Conservation (phyloP, 1,140 invertebrate species). For the Pogonomyrmex barbatus region DNA sequence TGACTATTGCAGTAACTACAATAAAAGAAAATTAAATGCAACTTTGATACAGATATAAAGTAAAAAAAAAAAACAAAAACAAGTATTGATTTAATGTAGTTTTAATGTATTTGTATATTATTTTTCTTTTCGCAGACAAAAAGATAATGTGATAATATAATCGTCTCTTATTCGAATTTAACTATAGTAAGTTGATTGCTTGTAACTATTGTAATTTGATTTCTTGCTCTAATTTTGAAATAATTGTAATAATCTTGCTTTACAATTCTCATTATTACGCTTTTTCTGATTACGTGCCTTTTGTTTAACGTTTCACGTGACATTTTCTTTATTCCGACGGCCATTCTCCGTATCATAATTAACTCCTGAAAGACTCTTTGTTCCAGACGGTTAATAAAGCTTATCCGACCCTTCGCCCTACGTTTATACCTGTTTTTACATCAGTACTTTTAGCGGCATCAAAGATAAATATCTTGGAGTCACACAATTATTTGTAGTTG, state of each 20-base stretch:
- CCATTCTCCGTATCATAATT: conserved; percentile 38
- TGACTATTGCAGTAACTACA: background rate
- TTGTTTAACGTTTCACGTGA: background rate
- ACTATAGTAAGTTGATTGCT: background rate
- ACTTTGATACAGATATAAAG: background rate
- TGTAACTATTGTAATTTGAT: background rate
- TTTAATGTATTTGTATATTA: background rate
- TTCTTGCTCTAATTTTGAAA: background rate
- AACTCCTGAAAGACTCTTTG: conserved; percentile 28
- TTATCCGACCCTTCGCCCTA: conserved; percentile 16
- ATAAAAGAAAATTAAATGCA: background rate
- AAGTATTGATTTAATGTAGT: background rate
- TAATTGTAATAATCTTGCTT: conserved; percentile 21
- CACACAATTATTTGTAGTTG: conserved; percentile 7
- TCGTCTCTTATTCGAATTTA: background rate
- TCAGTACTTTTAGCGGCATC: conserved; percentile 21
- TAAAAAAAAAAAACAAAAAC: background rate
- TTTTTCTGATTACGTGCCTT: conserved; percentile 19
- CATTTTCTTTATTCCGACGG: conserved; percentile 16
- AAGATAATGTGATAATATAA: background rate
- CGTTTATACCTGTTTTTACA: conserved; percentile 10
- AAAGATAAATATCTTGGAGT: conserved; percentile 6
- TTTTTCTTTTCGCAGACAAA: background rate
- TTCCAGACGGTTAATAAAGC: conserved; percentile 54
- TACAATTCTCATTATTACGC: conserved; percentile 10